A percentile compares a stretch with the other conserved stretches of the same genome.
phyloP scores from a whole-genome alignment of 1,140 invertebrate genomes.

The Microplitis demolitor region DNA sequence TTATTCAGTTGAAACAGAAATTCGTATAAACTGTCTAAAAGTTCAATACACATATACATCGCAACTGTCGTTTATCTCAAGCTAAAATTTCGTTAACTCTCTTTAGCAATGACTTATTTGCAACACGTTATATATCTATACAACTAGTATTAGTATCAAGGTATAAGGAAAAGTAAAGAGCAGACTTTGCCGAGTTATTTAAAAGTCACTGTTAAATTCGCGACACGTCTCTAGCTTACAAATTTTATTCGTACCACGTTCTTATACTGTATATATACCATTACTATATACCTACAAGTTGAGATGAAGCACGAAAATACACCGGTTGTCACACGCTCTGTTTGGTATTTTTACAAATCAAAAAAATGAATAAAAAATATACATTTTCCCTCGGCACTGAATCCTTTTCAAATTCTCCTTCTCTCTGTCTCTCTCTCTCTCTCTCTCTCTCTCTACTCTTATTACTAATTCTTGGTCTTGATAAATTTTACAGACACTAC shows the following conservation, averaged over 20 bases:
- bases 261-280: conserved; percentile 7
- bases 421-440: background rate
- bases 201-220: conserved; percentile 21
- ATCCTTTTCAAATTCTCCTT: background rate
- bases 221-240: conserved; percentile 12
- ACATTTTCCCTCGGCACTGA: too few relatives aligned
- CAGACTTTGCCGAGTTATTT: conserved; percentile 20
- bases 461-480: too few relatives aligned
- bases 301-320: conserved; percentile 2
- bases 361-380: background rate
- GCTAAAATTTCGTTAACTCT: background rate
- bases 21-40: background rate
- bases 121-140: background rate
- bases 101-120: background rate
- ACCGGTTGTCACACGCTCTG: conserved; percentile 16
- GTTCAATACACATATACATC: too few relatives aligned
- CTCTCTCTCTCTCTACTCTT: too few relatives aligned
- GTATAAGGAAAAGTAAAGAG: background rate
- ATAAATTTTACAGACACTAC: too few relatives aligned
- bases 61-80: background rate
- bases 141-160: background rate
- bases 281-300: background rate
- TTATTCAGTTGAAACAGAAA: background rate
- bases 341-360: background rate
- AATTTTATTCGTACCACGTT: conserved; percentile 21